Percentiles rank a stretch among this genome's conserved stretches.
Conservation (phyloP, 2,797 vertebrate genomes). For the Mormyrops attenuatus region DNA sequence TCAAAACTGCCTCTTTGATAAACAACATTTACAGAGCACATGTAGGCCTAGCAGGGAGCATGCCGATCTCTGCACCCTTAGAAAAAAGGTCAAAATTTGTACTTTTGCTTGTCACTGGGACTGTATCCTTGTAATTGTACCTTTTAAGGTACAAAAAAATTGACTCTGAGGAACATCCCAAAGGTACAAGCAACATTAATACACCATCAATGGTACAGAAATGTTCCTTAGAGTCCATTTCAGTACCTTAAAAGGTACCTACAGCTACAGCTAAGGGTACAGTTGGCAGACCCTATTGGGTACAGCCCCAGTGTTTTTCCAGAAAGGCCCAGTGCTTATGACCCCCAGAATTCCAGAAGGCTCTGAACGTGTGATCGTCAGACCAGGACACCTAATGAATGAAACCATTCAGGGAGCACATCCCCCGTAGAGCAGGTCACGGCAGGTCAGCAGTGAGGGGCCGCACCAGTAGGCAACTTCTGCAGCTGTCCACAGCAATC, state of each 20-base stretch:
- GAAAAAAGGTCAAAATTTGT: not conserved
- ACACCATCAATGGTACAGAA: not conserved
- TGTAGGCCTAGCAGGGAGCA: constrained; percentile 33
- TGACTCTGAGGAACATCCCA: not conserved
- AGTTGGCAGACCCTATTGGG: not conserved
- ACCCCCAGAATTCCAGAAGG: constrained; percentile 13
- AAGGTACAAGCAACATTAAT: not conserved
- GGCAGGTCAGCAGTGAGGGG: constrained; percentile 43
- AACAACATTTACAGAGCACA: constrained; percentile 48
- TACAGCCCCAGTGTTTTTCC: not conserved
- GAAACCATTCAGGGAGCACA: constrained; percentile 43
- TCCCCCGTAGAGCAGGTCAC: constrained; percentile 39
- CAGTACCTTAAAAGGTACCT: not conserved
- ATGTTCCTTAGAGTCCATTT: not conserved
- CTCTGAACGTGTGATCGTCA: constrained; percentile 61
- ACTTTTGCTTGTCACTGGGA: too few relatives aligned
- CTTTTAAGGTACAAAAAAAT: not conserved
- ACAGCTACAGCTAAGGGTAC: not conserved
- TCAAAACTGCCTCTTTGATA: constrained; percentile 54
- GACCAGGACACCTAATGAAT: constrained; percentile 62
- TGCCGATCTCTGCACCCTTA: constrained; percentile 27
- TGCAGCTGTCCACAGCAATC: not conserved
- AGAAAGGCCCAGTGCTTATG: constrained; percentile 26
- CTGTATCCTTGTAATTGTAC: not conserved
- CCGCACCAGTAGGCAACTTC: not conserved